Conservation (phyloP, 1,140 invertebrate genomes). For the Diorhabda elongata region DNA sequence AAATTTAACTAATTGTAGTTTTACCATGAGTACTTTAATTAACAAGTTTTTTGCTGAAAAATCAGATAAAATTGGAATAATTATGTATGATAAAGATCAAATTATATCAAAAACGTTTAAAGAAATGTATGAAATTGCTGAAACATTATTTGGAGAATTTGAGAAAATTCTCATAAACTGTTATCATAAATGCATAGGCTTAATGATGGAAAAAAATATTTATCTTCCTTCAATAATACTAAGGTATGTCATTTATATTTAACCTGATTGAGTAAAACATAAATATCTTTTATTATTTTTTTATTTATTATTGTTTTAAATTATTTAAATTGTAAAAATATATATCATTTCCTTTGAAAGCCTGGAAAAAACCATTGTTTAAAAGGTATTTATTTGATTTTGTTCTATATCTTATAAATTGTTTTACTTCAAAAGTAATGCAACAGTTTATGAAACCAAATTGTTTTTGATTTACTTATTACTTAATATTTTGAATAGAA, state of each 20-base stretch:
- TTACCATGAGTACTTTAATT: too few relatives aligned
- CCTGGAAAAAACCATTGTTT: neutral
- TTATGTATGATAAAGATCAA: slow-evolving; percentile 1
- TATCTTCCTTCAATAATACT: slow-evolving; percentile 31
- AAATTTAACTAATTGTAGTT: too few relatives aligned
- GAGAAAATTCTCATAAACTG: slow-evolving; percentile 15
- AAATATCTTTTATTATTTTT: neutral
- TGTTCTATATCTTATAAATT: neutral
- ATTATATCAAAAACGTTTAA: neutral
- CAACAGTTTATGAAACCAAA: neutral
- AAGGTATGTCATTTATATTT: slow-evolving; percentile 22
- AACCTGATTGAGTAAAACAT: neutral
- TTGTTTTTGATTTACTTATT: neutral
- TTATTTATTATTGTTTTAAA: neutral
- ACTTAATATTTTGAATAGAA: neutral
- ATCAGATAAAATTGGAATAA: slow-evolving; percentile 8
- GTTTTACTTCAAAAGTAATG: neutral
- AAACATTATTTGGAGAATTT: slow-evolving; percentile 18
- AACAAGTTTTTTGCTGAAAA: neutral
- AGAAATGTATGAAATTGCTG: slow-evolving; percentile 11
- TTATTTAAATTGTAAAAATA: neutral
- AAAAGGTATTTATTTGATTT: neutral
- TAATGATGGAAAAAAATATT: slow-evolving; percentile 32
- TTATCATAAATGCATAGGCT: slow-evolving; percentile 22
- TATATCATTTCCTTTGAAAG: neutral